phyloP scores from a whole-genome alignment of 2,888 invertebrate genomes.

The Ypsolopha scabrella region DNA sequence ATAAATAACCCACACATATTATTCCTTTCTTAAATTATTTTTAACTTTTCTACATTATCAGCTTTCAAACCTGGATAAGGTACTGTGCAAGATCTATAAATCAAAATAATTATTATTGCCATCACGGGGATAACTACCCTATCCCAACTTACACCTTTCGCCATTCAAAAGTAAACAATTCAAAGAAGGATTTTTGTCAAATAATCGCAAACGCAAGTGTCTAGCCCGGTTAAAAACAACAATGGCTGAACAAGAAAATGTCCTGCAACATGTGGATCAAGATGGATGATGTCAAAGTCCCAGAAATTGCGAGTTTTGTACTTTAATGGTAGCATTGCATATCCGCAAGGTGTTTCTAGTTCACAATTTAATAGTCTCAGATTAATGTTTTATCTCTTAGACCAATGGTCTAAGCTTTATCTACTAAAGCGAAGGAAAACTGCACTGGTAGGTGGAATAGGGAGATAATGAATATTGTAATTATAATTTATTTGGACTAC shows the following conservation, averaged over 20 bases:
- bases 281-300: not conserved
- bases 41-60: no score
- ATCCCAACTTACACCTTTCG: slow-evolving; percentile 26
- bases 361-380: no score
- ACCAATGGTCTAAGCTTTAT: no score
- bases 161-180: slow-evolving; percentile 32
- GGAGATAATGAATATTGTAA: no score
- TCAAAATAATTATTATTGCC: no score
- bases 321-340: not conserved
- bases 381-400: not conserved
- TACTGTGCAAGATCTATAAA: no score
- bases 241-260: slow-evolving; percentile 23
- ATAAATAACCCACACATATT: not conserved
- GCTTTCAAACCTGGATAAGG: no score
- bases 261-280: not conserved
- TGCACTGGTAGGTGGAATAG: no score
- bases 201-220: slow-evolving; percentile 55
- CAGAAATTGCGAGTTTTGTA: not conserved
- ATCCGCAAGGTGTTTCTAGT: not conserved
- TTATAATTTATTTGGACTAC: no score
- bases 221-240: slow-evolving; percentile 20
- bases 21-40: no score
- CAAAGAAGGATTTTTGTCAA: slow-evolving; percentile 44
- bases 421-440: no score
- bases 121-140: no score